Base-by-base conservation (phyloP, 2,113 vertebrate species). In the Corythornis cristatus region DNA sequence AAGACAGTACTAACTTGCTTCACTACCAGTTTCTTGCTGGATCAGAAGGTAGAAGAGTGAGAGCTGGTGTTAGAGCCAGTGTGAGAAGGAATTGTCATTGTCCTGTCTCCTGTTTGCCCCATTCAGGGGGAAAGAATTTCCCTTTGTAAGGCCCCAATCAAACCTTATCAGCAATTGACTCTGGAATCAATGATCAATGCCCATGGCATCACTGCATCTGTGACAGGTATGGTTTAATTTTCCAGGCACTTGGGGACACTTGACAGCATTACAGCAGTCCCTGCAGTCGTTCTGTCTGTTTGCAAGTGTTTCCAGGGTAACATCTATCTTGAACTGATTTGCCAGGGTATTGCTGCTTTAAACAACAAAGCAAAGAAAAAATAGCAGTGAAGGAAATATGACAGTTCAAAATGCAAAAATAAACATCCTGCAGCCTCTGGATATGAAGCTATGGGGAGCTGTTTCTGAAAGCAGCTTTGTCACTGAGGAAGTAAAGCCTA, bases 341-440 rank as follows among this genome's bases (percentile, higher is more conserved):
- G 78, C 70, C 93, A 93, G 51, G 33, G 68, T 95, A 96, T 25
- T 65, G 83, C 65, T 90, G 43, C 86, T 93, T 97, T 94, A 93
- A 97, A 94, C 64, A 95, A 83, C 8, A n/a, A 83, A 48, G 15
- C 43, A 80, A 77, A 96, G 17, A 9, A 88, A 96, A 95, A 53
- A 42, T 88, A 94, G 96, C 56, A 65, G 81, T 71, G 84, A 88
- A 93, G 95, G 86, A 97, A 96, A 97, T 96, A 89, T 2, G 4
- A 76, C 60, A 58, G 92, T 97, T 95, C 75, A 91, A 96, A 95
- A 93, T 57, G 85, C 68, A 73, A 83, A 96, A 97, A 95, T 93
- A 96, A 97, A 85, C 78, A 86, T 78, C 43, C 70, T 86, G 43
- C 82, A 85, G 64, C 71, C 80, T 61, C 64, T 67, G 64, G 81